Base-by-base conservation (phyloP, 2,113 vertebrate genomes). In the Columba livia region DNA sequence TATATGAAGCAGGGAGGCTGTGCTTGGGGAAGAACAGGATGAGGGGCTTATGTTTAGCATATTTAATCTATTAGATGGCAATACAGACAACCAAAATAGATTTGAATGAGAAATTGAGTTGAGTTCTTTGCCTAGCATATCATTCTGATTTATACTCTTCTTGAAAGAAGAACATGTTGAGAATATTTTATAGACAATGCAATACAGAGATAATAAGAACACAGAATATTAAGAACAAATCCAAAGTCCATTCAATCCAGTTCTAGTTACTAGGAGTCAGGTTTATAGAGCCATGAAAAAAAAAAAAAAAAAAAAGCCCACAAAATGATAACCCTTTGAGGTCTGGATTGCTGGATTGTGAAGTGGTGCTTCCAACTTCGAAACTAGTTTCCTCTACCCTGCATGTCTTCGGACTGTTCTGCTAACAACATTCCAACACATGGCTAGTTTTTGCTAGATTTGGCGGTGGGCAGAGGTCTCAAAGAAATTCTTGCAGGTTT, bases 41-140 rank as follows among this genome's bases (percentile, higher is more conserved):
- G 62, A 91, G 47, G 10, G 28, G 44, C n/a, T 94, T 90, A 42
- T 48, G 57, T 84, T 80, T 94, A 96, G 91, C 80, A 79, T 94
- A 95, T 96, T 97, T 94, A 92, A 93, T 92, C 92, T 96, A 96
- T 96, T 97, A 97, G 84, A 93, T 91, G 87, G 64, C 71, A 89
- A 94, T 88, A 93, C 48, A 89, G 80, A 92, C 79, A 93, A 84
- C 66, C 70, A 69, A 92, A 96, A 96, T 93, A 97, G 79, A 91
- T 66, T 26, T 70, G 58, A 95, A 94, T 70, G 58, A 91, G 79
- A 94, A 95, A 96, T 7, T 61, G 38, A 90, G 29, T 79, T 79
- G 42, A 72, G 38, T 90, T 89, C 62, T 92, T 94, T 89, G 71
- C 42, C 84, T 89, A 64, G 50, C 36, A 67, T 61, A 85, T 70